These are phyloP conservation scores for Lacerta bilineata DNA, from an alignment of 2,797 vertebrate genomes.

Conservation along the genomic window DNA sequence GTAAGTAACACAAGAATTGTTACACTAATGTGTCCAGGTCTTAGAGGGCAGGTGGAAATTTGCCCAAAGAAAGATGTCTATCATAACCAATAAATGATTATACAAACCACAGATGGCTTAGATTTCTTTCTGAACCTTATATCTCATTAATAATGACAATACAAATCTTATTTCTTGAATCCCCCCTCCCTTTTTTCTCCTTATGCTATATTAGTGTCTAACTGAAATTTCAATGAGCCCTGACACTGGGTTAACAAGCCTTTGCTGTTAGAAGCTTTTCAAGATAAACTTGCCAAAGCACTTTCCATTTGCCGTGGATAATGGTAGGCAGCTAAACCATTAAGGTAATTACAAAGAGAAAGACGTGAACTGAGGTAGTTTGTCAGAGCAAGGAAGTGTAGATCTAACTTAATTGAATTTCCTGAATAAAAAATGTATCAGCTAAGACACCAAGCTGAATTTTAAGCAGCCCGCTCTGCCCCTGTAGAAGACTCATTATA, in stretches of 20 bases:
- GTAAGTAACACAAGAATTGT: background rate
- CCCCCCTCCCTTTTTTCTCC: background rate
- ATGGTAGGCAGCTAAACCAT: constrained; percentile 53
- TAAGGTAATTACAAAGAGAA: constrained; percentile 62
- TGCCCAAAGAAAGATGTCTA: background rate
- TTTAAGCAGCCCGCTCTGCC: constrained; percentile 40
- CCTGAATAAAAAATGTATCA: constrained; percentile 57
- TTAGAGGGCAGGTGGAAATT: background rate
- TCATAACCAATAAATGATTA: background rate
- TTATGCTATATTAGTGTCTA: constrained; percentile 30
- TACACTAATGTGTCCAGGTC: background rate
- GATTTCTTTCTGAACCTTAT: background rate
- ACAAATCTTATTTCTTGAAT: constrained; percentile 18
- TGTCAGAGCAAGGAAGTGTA: constrained; percentile 52
- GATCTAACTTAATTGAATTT: constrained; percentile 62
- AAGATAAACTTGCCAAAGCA: constrained; percentile 46
- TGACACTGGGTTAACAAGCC: constrained; percentile 33
- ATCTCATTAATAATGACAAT: constrained; percentile 38
- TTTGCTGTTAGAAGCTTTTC: constrained; percentile 36
- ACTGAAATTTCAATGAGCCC: constrained; percentile 48
- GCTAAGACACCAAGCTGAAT: constrained; percentile 48
- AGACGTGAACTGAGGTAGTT: constrained; percentile 52
- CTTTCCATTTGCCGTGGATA: constrained; percentile 45
- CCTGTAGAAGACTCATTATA: constrained; percentile 41
- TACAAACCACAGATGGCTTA: background rate